Percentiles rank a stretch among this genome's conserved stretches.
These are phyloP conservation scores for Hyla sarda DNA, from an alignment of 2,113 vertebrate species.

Conservation along the genomic window DNA sequence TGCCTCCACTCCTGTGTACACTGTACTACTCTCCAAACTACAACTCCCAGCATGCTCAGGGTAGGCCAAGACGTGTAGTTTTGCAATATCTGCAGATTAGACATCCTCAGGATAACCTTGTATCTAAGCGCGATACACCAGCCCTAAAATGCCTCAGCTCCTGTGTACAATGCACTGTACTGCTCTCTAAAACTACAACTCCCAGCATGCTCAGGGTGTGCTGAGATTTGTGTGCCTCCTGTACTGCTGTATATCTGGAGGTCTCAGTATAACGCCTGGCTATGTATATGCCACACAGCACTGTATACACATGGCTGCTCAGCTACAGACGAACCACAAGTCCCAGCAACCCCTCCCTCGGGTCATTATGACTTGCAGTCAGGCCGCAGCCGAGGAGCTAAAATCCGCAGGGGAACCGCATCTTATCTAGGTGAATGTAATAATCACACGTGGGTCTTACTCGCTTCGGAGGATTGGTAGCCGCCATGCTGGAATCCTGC, in stretches of 20 bases:
- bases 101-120: too few relatives aligned
- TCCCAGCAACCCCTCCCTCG: background rate
- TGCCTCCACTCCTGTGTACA: too few relatives aligned
- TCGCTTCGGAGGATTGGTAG: background rate
- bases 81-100: too few relatives aligned
- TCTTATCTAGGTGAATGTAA: too few relatives aligned
- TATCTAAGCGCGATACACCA: too few relatives aligned
- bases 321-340: background rate
- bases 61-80: too few relatives aligned
- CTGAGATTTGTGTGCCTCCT: background rate
- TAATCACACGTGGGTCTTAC: slow-evolving; percentile 43
- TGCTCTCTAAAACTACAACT: background rate
- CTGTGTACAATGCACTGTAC: too few relatives aligned
- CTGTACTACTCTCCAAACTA: too few relatives aligned
- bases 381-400: background rate
- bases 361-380: background rate
- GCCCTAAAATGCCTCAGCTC: too few relatives aligned
- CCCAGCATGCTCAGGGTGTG: background rate
- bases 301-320: background rate
- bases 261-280: background rate
- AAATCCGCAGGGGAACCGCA: too few relatives aligned
- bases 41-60: too few relatives aligned
- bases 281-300: background rate
- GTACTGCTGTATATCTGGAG: background rate
- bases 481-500: slow-evolving; percentile 35